These are phyloP conservation scores for Beris morrisii DNA, from an alignment of 2,888 invertebrate genomes.

Conservation along the genomic window DNA sequence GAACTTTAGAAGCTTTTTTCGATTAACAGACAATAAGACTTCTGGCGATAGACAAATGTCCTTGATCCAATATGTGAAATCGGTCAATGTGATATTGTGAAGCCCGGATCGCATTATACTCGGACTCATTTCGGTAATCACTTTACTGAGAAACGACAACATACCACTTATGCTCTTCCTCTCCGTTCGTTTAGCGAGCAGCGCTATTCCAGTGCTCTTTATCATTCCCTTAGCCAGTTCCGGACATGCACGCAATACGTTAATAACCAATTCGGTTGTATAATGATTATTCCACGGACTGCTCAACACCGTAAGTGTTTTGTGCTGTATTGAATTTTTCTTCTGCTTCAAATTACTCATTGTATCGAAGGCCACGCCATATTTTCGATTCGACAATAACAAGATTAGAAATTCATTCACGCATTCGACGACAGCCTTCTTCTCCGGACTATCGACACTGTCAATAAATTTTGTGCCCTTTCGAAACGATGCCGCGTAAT, in stretches of 20 bases:
- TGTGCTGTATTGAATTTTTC: constrained; percentile 50
- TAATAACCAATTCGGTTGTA: constrained; percentile 64
- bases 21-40: constrained; percentile 46
- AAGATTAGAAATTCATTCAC: constrained; percentile 72
- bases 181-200: neutral
- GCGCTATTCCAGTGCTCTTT: neutral
- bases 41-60: constrained; percentile 51
- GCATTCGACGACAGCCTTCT: constrained; percentile 60
- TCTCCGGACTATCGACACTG: constrained; percentile 52
- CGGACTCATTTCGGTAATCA: constrained; percentile 46
- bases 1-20: constrained; percentile 39
- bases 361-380: constrained; percentile 77
- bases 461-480: constrained; percentile 21
- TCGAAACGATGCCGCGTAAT: constrained; percentile 44
- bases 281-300: constrained; percentile 70
- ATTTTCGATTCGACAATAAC: constrained; percentile 73
- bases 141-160: constrained; percentile 44
- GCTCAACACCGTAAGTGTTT: constrained; percentile 65
- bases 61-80: constrained; percentile 51
- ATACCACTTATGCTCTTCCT: constrained; percentile 17
- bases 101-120: constrained; percentile 23
- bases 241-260: constrained; percentile 69
- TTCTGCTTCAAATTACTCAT: constrained; percentile 55
- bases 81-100: constrained; percentile 51
- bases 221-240: constrained; percentile 63